Evolutionary conservation across 92 coral and sea anemone species (phyloP).

Genomic region (Paramuricea clavata): DNA sequence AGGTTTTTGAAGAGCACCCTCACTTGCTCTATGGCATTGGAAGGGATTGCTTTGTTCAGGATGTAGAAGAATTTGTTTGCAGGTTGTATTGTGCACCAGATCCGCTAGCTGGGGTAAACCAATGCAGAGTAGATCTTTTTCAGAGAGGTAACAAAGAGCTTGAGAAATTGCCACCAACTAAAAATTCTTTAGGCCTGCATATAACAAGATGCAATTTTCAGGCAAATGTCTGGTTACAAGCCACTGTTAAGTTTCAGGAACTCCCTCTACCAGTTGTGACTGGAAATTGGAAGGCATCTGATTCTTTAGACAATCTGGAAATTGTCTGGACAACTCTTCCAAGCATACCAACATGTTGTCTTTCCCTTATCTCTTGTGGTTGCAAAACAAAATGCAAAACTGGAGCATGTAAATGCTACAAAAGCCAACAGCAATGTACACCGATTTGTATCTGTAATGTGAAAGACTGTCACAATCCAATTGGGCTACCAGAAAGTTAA

Average conservation of each 20-base stretch:
- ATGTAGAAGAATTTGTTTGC: slow-evolving; percentile 39
- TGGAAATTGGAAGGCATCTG: slow-evolving; percentile 5
- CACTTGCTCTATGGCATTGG: slow-evolving; percentile 54
- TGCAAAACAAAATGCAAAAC: slow-evolving; percentile 5
- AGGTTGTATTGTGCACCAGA: slow-evolving; percentile 22
- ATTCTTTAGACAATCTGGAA: background rate
- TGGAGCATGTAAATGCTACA: slow-evolving; percentile 37
- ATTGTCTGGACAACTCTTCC: slow-evolving; percentile 14
- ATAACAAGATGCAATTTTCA: background rate
- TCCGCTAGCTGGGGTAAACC: slow-evolving; percentile 25
- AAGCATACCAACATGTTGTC: background rate
- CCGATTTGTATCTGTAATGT: slow-evolving; percentile 17
- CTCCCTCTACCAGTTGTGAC: background rate
- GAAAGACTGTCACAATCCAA: slow-evolving; percentile 5
- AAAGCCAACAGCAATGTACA: slow-evolving; percentile 15
- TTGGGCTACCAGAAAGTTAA: background rate
- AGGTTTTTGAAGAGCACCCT: slow-evolving; percentile 49
- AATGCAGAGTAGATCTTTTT: slow-evolving; percentile 32
- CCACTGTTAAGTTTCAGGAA: background rate
- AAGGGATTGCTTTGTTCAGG: slow-evolving; percentile 50
- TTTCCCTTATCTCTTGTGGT: slow-evolving; percentile 1
- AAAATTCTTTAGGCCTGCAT: slow-evolving; percentile 26
- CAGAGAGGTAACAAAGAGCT: slow-evolving; percentile 31
- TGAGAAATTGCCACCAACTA: slow-evolving; percentile 46
- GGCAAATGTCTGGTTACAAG: slow-evolving; percentile 19